These are phyloP conservation scores for Polia nebulosa DNA, from an alignment of 2,888 invertebrate species.

Conservation along the genomic window DNA sequence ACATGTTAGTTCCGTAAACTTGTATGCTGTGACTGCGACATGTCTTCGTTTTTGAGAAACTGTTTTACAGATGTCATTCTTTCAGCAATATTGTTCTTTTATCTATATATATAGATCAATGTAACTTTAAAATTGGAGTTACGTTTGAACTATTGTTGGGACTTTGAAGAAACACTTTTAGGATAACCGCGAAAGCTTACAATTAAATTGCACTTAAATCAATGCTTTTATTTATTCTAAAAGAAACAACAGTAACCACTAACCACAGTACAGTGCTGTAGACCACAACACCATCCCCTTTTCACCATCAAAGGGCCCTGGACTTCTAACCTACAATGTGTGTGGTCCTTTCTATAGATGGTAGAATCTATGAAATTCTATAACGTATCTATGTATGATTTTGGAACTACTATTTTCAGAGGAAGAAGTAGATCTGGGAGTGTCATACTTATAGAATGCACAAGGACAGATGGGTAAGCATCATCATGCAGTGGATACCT, in stretches of 20 bases:
- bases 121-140: background rate
- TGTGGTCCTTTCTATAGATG: slow-evolving; percentile 34
- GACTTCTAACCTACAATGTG: slow-evolving; percentile 12
- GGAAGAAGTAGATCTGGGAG: too few species aligned
- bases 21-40: slow-evolving; percentile 44
- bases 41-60: slow-evolving; percentile 33
- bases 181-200: background rate
- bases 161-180: background rate
- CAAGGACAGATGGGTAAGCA: too few species aligned
- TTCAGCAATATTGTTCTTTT: slow-evolving; percentile 11
- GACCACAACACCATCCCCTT: slow-evolving; percentile 37
- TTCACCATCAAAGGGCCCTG: slow-evolving; percentile 32
- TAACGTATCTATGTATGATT: background rate
- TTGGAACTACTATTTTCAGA: background rate
- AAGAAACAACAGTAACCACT: slow-evolving; percentile 27
- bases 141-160: background rate
- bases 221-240: background rate
- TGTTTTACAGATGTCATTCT: slow-evolving; percentile 34
- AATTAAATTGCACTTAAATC: slow-evolving; percentile 21
- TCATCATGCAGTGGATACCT: too few species aligned
- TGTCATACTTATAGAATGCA: too few species aligned
- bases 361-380: background rate
- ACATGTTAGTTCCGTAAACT: slow-evolving; percentile 60
- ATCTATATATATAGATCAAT: too few species aligned
- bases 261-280: slow-evolving; percentile 16